Base-by-base conservation (phyloP, 35 echinoderm and acorn worm species). In the Diadema setosum region DNA sequence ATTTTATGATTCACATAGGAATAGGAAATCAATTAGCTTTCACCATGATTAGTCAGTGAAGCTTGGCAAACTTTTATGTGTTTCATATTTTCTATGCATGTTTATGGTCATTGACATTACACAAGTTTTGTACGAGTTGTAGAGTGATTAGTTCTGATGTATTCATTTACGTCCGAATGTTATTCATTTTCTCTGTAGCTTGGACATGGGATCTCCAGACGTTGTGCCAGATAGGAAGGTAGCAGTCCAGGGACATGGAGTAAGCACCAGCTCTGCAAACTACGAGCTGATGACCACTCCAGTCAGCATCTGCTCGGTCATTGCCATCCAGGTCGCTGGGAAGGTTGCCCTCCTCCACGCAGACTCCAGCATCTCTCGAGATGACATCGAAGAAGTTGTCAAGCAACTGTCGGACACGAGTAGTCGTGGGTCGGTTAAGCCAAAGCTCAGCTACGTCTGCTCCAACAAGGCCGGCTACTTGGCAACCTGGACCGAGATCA, bases 301-400 rank as follows among this genome's bases (percentile, higher is more conserved):
- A 78, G 73, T 78, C 9, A 78, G 73, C 40, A 78, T 44, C 35
- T 78, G 73, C 73, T 78, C 73, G 11, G 73, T 78, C 17, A 78
- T 78, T 9, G n/a, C 73, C 2, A 44, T 78, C 18, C 9, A n/a
- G 9, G 73, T 33, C 8, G 44, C 39, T 21, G 25, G 24, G 20
- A 78, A 39, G 37, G 40, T 44, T 41, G 73, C 44, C 39, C 39
- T 78, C 2, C 40, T 78, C 16, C 73, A 78, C 25, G 73, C 73
- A 21, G 73, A 78, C 40, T 42, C 73, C 2, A 78, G 73, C 35
- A 24, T 78, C 73, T 41, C 9, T 9, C 21, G 40, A 44, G 73
- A 78, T n/a, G 73, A 78, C 39, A 43, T 78, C 73, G 27, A 42
- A 7, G 33, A 44, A 9, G 8, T 78, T 3, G 40, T 41, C 14